A percentile compares a stretch with the other conserved stretches of the same genome.
Evolutionary conservation across 1,140 invertebrate genomes (phyloP).

Genomic region (Drosophila mauritiana): DNA sequence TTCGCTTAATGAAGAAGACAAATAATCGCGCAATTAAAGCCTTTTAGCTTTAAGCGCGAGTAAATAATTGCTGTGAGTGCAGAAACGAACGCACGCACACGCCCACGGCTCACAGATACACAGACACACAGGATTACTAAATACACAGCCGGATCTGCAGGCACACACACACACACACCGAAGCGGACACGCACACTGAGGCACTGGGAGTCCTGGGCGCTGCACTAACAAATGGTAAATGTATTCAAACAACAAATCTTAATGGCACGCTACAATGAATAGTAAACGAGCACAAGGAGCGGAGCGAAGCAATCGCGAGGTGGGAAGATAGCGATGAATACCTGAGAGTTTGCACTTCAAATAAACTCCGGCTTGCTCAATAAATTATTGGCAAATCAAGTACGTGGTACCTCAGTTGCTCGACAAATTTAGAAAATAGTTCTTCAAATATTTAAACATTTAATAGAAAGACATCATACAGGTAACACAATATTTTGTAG

Average conservation of each 20-base stretch:
- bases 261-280: constrained; percentile 82
- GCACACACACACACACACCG: constrained; percentile 1
- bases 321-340: constrained; percentile 43
- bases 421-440: too few species aligned
- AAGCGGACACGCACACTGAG: constrained; percentile 7
- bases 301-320: constrained; percentile 14
- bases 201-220: constrained; percentile 31
- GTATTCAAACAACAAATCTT: constrained; percentile 84
- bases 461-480: too few species aligned
- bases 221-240: constrained; percentile 82
- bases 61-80: constrained; percentile 84
- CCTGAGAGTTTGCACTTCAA: constrained; percentile 31
- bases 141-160: constrained; percentile 10
- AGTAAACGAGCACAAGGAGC: constrained; percentile 69
- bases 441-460: too few species aligned
- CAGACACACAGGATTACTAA: constrained; percentile 5
- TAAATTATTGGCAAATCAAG: background rate
- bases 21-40: constrained; percentile 84
- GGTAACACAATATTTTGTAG: too few species aligned
- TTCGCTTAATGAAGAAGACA: constrained; percentile 84
- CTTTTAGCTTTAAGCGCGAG: constrained; percentile 83
- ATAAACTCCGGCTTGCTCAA: background rate
- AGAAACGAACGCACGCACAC: constrained; percentile 56
- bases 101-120: background rate
- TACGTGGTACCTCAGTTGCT: too few species aligned